Base-by-base conservation (phyloP, 2,888 invertebrate genomes). In the Neocrepidodera transversa region DNA sequence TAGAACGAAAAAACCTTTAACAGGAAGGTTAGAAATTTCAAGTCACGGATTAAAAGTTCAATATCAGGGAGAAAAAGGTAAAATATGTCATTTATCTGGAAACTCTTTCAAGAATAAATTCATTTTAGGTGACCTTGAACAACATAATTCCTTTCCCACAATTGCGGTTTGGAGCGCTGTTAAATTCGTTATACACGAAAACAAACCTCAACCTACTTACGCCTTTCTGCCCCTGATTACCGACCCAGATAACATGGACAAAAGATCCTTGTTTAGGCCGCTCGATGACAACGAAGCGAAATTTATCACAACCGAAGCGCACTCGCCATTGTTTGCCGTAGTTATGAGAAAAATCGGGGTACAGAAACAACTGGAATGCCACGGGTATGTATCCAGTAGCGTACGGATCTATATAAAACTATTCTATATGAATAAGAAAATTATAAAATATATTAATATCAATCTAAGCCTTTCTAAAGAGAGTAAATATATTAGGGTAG, bases 101-200 rank as follows among this genome's bases (percentile, higher is more conserved):
- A n/a, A n/a, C n/a, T n/a, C n/a, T n/a, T n/a, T n/a, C n/a, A n/a
- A 45, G 26, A 20, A 20, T 11, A 18, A 26, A 23, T n/a, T 23
- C 4, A 18, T 40, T 23, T 23, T 14, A 66, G 77, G 85, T 20
- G 86, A 87, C 66, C 73, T 86, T 51, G 86, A 86, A 75, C 84
- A 86, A 71, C 77, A 90, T 51, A 93, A 94, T 73, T 91, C 93
- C 1, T 95, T 94, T 74, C 91, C 93, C 14, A 91, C 93, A 42
- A 95, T 95, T 78, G 94, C 94, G 1, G 94, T 95, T 1, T 95
- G 95, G 95, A 94, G 94, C 13, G 93, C 94, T 0, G 89, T 95
- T 1, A 92, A 93, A 78, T 91, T 94, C 75, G 88, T 91, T 5
- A 85, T 90, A 14, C 88, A 89, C 63, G 84, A 85, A 53, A 45